phyloP scores from a whole-genome alignment of 2,113 vertebrate species.

The Lichenostomus cassidix region DNA sequence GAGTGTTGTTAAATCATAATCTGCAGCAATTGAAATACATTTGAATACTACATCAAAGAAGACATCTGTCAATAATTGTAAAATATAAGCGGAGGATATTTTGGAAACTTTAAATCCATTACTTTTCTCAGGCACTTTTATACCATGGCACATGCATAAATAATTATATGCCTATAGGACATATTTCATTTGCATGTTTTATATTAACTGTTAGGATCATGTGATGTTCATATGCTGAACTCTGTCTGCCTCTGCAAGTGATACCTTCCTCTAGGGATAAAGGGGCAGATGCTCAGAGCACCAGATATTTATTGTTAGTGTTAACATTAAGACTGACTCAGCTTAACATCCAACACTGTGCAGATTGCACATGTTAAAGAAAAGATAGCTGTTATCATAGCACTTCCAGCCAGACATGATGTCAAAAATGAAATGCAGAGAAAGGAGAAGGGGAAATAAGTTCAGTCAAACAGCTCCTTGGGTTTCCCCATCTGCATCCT shows the following conservation, averaged over 20 bases:
- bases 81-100: background rate
- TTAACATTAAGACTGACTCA: background rate
- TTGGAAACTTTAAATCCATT: background rate
- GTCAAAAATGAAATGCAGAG: slow-evolving; percentile 4
- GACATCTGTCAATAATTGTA: background rate
- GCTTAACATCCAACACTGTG: accelerated
- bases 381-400: background rate
- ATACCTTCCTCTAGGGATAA: background rate
- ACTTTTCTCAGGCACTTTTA: background rate
- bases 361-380: background rate
- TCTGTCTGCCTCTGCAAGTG: background rate
- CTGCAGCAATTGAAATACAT: background rate
- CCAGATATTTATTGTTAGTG: background rate
- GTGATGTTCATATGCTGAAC: background rate
- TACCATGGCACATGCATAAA: background rate
- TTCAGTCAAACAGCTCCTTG: background rate
- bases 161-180: background rate
- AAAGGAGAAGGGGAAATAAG: background rate
- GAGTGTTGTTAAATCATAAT: background rate
- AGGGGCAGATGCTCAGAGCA: background rate
- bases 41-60: background rate
- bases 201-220: background rate
- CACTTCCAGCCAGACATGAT: background rate
- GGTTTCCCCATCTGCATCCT: background rate
- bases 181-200: background rate